Conservation (phyloP, 2,113 vertebrate genomes). For the Cathartes aura region DNA sequence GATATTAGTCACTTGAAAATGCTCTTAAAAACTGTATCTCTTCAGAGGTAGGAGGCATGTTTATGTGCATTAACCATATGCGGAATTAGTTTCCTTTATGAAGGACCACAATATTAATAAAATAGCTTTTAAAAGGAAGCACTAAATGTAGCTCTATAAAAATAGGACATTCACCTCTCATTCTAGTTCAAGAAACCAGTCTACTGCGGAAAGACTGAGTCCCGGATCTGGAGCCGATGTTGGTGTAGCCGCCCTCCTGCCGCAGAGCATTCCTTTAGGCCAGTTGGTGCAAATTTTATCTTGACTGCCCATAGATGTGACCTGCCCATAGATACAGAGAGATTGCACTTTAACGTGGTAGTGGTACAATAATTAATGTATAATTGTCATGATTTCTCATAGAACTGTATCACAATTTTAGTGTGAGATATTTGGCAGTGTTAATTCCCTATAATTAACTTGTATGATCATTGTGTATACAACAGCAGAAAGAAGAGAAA, state of each 20-base stretch:
- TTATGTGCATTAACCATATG: neutral
- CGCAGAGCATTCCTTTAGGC: neutral
- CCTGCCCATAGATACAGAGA: neutral
- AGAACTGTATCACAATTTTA: neutral
- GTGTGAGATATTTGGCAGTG: neutral
- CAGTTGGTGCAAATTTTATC: neutral
- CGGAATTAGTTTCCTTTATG: neutral
- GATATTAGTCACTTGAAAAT: neutral
- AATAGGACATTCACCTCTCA: neutral
- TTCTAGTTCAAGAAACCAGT: neutral
- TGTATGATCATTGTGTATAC: neutral
- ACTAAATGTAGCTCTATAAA: neutral
- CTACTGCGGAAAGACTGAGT: neutral
- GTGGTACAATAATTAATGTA: neutral
- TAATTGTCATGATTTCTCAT: neutral
- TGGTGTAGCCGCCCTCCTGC: neutral
- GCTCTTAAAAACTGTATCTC: neutral
- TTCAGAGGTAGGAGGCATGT: neutral
- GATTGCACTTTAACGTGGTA: accelerated
- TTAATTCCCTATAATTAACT: neutral
- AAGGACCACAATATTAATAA: neutral
- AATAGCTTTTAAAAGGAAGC: neutral
- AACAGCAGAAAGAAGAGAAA: conserved; percentile 4
- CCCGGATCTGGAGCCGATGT: neutral
- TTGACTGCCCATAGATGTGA: neutral